Percentiles rank a stretch among this genome's conserved stretches.
Conservation (phyloP, 2,888 invertebrate genomes). For the Drosophila conformis region DNA sequence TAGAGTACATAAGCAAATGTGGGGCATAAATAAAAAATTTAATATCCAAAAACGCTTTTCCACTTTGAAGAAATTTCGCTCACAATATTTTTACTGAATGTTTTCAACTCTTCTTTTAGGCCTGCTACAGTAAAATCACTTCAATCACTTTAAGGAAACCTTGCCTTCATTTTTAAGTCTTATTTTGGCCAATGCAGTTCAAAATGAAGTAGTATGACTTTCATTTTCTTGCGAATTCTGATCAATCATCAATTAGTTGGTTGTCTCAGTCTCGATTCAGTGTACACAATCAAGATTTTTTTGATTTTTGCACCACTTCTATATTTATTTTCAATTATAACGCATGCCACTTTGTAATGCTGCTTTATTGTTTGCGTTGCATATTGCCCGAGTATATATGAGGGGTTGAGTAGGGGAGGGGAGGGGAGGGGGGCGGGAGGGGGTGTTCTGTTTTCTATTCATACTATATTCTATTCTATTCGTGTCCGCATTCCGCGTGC, state of each 20-base stretch:
- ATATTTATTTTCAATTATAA: slow-evolving; percentile 77
- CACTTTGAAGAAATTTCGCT: not conserved
- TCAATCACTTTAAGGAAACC: not conserved
- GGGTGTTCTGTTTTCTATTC: not conserved
- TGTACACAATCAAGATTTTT: slow-evolving; percentile 11
- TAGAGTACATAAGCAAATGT: not conserved
- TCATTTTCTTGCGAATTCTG: slow-evolving; percentile 5
- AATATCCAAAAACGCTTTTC: not conserved
- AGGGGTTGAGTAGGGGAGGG: too few relatives aligned
- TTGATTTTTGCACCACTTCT: slow-evolving; percentile 9
- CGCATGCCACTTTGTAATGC: slow-evolving; percentile 67
- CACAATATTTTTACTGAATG: not conserved
- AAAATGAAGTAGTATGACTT: slow-evolving; percentile 21
- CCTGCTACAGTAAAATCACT: not conserved
- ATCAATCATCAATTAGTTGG: slow-evolving; percentile 69
- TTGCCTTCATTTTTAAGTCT: not conserved
- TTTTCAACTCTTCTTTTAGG: not conserved
- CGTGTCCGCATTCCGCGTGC: slow-evolving; percentile 14
- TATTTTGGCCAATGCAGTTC: not conserved
- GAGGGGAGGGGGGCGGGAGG: not conserved
- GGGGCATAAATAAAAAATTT: not conserved
- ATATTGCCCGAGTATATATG: slow-evolving; percentile 35
- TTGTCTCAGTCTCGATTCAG: slow-evolving; percentile 24
- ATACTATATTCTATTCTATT: slow-evolving; percentile 20
- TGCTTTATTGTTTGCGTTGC: slow-evolving; percentile 66